Conservation (phyloP, 1,140 invertebrate species). For the Elymnias hypermnestra region DNA sequence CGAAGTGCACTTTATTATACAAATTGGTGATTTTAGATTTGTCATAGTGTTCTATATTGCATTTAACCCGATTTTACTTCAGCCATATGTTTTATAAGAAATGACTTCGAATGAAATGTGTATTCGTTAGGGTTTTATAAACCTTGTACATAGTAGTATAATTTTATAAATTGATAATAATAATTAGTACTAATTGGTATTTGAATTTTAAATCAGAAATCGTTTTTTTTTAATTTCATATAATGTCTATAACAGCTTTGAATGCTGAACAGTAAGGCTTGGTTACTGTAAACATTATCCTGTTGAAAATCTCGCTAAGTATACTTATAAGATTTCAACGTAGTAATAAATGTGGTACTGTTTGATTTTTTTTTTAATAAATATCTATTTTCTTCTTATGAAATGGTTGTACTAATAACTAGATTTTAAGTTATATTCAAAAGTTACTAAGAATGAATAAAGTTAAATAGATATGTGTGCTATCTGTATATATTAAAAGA, state of each 20-base stretch:
- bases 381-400: too few species aligned
- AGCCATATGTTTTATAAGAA: too few species aligned
- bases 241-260: conserved; percentile 25
- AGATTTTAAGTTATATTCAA: too few species aligned
- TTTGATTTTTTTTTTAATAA: too few species aligned
- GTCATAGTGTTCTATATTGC: conserved; percentile 18
- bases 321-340: too few species aligned
- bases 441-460: too few species aligned
- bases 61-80: too few species aligned
- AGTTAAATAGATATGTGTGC: too few species aligned
- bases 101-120: neutral
- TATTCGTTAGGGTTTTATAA: conserved; percentile 7
- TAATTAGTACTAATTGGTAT: conserved; percentile 26
- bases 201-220: conserved; percentile 28
- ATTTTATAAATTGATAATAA: conserved; percentile 38
- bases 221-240: conserved; percentile 26
- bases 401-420: too few species aligned
- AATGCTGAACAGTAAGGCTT: conserved; percentile 37
- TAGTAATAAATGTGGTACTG: too few species aligned
- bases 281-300: conserved; percentile 16
- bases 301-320: too few species aligned
- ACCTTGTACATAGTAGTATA: conserved; percentile 37
- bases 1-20: neutral
- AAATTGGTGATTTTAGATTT: conserved; percentile 4
- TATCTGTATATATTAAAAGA: too few species aligned